These are phyloP conservation scores for Cephonodes hylas DNA, from an alignment of 2,888 invertebrate genomes.

Conservation along the genomic window DNA sequence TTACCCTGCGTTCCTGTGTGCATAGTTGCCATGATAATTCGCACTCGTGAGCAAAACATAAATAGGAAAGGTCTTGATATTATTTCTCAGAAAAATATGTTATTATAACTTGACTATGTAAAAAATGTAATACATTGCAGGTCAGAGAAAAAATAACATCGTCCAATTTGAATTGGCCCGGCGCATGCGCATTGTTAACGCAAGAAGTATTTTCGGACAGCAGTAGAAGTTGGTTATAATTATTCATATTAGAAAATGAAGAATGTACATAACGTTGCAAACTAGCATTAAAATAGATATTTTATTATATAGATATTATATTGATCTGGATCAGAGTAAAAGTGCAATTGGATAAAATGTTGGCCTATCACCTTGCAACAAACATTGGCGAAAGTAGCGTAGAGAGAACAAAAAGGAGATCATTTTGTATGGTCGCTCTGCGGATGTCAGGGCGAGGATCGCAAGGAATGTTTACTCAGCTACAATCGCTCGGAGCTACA, in stretches of 20 bases:
- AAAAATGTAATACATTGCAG: constrained; percentile 1
- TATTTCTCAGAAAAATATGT: not conserved
- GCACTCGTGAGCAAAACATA: constrained; percentile 41
- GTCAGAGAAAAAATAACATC: too few species aligned
- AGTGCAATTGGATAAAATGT: not conserved
- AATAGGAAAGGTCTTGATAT: constrained; percentile 28
- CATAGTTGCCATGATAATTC: constrained; percentile 52
- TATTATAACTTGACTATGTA: constrained; percentile 23
- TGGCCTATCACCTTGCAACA: not conserved
- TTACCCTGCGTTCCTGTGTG: constrained; percentile 55
- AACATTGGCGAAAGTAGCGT: constrained; percentile 1
- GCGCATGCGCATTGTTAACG: too few species aligned
- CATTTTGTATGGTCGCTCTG: not conserved
- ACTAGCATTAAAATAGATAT: too few species aligned
- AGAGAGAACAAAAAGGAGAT: constrained; percentile 2
- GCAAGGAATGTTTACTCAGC: constrained; percentile 4
- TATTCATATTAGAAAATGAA: too few species aligned
- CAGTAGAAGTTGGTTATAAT: too few species aligned
- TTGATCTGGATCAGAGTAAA: not conserved
- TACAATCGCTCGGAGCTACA: constrained; percentile 48
- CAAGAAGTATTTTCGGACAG: too few species aligned
- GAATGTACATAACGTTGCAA: too few species aligned
- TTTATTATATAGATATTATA: too few species aligned
- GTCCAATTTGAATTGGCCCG: too few species aligned
- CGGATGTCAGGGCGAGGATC: not conserved